Evolutionary conservation across 1,140 invertebrate species (phyloP).

Genomic region (Platyscapa corneri): DNA sequence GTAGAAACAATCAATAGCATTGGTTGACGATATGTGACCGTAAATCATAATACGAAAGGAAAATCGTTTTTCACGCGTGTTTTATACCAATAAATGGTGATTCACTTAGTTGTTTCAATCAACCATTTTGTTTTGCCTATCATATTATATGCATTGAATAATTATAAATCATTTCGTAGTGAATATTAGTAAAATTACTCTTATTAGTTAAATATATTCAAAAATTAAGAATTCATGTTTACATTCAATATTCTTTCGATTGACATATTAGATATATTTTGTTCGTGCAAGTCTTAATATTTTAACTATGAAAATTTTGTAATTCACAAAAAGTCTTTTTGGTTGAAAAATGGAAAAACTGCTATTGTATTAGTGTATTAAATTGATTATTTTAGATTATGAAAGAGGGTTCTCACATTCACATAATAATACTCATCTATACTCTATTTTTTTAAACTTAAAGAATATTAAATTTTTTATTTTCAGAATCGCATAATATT

Average conservation of each 20-base stretch:
- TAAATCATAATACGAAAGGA: conserved; percentile 75
- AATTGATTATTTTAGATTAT: too few species aligned
- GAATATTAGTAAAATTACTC: too few species aligned
- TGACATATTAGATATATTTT: background rate
- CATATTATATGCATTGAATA: conserved; percentile 58
- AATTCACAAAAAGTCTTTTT: too few species aligned
- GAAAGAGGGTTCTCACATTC: too few species aligned
- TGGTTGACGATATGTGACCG: conserved; percentile 69
- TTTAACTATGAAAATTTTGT: too few species aligned
- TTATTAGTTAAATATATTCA: conserved; percentile 65
- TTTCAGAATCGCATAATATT: too few species aligned
- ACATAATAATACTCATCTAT: too few species aligned
- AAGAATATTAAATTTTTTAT: too few species aligned
- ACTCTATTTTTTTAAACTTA: too few species aligned
- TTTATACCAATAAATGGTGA: conserved; percentile 49
- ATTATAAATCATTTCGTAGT: conserved; percentile 71
- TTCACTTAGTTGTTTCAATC: conserved; percentile 47
- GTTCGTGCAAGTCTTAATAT: too few species aligned
- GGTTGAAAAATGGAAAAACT: too few species aligned
- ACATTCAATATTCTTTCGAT: background rate
- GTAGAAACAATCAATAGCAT: conserved; percentile 69
- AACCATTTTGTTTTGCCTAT: conserved; percentile 28
- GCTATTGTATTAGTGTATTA: too few species aligned
- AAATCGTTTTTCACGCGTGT: conserved; percentile 63
- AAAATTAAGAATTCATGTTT: background rate